Base-by-base conservation (phyloP, 2,797 vertebrate genomes). In the Parauchenoglanis punctatus region DNA sequence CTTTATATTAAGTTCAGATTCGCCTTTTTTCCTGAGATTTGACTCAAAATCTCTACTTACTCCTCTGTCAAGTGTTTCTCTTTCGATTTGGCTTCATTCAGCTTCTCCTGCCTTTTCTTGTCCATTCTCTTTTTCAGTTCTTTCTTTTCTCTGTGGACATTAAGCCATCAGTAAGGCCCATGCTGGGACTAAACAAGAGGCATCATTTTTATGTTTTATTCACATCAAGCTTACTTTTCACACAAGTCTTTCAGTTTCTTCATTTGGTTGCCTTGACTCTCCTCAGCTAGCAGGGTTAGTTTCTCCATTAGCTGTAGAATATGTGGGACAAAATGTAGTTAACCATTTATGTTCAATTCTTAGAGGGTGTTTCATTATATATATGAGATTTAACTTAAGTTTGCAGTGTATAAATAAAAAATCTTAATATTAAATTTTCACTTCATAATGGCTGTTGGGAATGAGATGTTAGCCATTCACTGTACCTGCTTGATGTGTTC, bases 121-220 rank as follows among this genome's bases (percentile, higher is more conserved):
- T 99, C 98, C 99, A 99, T 99, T 94, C 97, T 98, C 93, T 97
- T 97, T 93, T 99, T 99, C 91, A 99, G 85, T 86, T 99, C 99
- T 84, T 99, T 99, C 91, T 98, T 99, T 94, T 99, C 98, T 93
- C 98, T 99, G 25, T 49, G 81, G 83, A 92, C 88, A 87, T n/a
- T 88, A 85, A 86, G 11, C 8, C 18, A 20, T 13, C 59, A 46
- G 23, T 54, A 31, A 88, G 76, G 28, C 2, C 61, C 40, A 67
- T 12, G 59, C 58, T 7, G 25, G 46, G 2, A 63, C 12, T 31
- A 49, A 83, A 78, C 2, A 18, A 1, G 83, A 65, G 84, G 40
- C 18, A 28, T 54, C 2, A 20, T 68, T 44, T 61, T 13, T 12
- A 61, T 65, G 40, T 35, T 54, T 83, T 10, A 6, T 80, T 83